A percentile compares a stretch with the other conserved stretches of the same genome.
Evolutionary conservation across 2,888 invertebrate species (phyloP).

Genomic region (Acronicta leporina): DNA sequence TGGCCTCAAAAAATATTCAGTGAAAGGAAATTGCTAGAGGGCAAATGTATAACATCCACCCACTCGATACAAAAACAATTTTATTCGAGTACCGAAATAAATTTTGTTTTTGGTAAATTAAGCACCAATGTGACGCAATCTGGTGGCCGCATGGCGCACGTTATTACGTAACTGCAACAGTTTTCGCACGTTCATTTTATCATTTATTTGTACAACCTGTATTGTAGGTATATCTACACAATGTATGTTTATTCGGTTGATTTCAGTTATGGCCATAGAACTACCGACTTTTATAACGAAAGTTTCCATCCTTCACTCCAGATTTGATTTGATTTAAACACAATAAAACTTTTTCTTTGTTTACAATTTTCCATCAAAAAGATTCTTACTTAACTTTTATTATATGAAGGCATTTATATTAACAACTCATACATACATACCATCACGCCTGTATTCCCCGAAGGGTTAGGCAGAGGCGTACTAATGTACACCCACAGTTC

Average conservation of each 20-base stretch:
- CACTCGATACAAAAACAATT: constrained; percentile 40
- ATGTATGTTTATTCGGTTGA: neutral
- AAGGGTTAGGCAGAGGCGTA: too few species aligned
- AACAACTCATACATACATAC: too few species aligned
- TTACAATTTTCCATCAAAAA: constrained; percentile 32
- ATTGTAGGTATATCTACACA: neutral
- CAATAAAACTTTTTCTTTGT: constrained; percentile 26
- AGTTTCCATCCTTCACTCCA: constrained; percentile 4
- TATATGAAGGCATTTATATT: too few species aligned
- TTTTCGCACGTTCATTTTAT: constrained; percentile 29
- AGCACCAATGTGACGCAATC: constrained; percentile 67
- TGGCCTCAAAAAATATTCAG: constrained; percentile 33
- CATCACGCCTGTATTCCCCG: too few species aligned
- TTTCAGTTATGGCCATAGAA: too few species aligned
- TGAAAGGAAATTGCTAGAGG: constrained; percentile 45
- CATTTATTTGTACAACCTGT: neutral
- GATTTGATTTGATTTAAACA: constrained; percentile 43
- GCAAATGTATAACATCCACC: constrained; percentile 33
- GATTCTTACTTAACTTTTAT: constrained; percentile 22
- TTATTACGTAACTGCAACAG: constrained; percentile 65
- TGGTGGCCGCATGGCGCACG: constrained; percentile 59
- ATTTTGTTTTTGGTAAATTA: constrained; percentile 69
- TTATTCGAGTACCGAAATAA: constrained; percentile 54
- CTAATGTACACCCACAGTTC: too few species aligned
- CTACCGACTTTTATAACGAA: too few species aligned